Base-by-base conservation (phyloP, 2,797 vertebrate genomes). In the Rhinella marina region DNA sequence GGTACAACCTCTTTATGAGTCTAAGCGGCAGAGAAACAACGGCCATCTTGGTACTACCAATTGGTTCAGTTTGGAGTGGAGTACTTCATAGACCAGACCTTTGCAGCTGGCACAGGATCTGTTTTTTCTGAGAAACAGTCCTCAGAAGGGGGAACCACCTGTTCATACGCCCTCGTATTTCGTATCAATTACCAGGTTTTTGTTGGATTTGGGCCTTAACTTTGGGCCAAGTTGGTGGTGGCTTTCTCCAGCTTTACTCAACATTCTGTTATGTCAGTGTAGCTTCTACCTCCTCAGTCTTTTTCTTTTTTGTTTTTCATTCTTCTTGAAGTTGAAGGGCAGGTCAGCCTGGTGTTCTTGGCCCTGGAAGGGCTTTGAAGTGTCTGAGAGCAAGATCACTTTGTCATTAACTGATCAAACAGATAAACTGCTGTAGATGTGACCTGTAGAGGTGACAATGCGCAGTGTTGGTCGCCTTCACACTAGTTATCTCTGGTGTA, bases 221-320 rank as follows among this genome's bases (percentile, higher is more conserved):
- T 52, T 54, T 77, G 23, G 50, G 72, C 48, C 41, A 50, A n/a
- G 23, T 54, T 41, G 2, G 13, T 25, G 75, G 48, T 25, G 50
- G 66, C 12, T 6, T 17, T 6, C 25, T 27, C 25, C 13, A 75
- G 11, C 3, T 75, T 50, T 5, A 50, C 48, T 73, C 19, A 19
- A 0, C 23, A 73, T 17, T 41, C 17, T 32, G 9, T 50, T 75
- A 23, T n/a, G 21, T 50, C 19, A 23, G 19, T 75, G 16, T 70
- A 10, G 16, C 0, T 21, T 19, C 0, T 12, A 8, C 3, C 8
- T 3, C 23, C 17, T n/a, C 29, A 21, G 3, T 12, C 21, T 1
- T 75, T 73, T 73, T 2, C 5, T 25, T 14, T 29, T 27, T 25
- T n/a, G 6, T 7, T 7, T 8, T 14, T 32, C 61, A 7, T 12